Base-by-base conservation (phyloP, 2,888 invertebrate species). In the Sminthurinus aureus region DNA sequence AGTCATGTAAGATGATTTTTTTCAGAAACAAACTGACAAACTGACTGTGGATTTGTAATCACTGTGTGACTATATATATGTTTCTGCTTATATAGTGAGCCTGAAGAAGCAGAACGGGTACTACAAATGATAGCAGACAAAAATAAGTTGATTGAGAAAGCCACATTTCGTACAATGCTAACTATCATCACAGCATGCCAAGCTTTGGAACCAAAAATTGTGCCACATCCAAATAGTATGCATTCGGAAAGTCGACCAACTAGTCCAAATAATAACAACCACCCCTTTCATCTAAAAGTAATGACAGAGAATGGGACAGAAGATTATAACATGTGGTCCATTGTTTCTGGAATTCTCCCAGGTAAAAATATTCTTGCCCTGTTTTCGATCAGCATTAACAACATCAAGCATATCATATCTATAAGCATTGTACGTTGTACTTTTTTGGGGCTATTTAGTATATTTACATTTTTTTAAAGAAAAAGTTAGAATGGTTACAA, bases 1-100 rank as follows among this genome's bases (percentile, higher is more conserved):
- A 92, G 95, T 95, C 88, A 94, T 94, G 96, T 96, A 91, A 95
- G 96, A 52, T 0, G 18, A 13, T 20, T 24, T 22, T n/a, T 69
- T 38, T 1, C 38, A 38, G 6, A 38, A 1, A 38, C 6, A 38
- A 38, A n/a, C n/a, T n/a, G n/a, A n/a, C n/a, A n/a, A n/a, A n/a
- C n/a, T n/a, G n/a, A n/a, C n/a, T n/a, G n/a, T 38, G 6, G 38
- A 38, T 38, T 38, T 4, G 38, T 38, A 38, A 38, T 38, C n/a
- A n/a, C n/a, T 66, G 4, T 71, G 24, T 22, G 26, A 8, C 26
- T 13, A 24, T 26, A 38, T 75, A 51, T 11, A 18, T 75, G 1
- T n/a, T 38, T 0, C 38, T 38, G 1, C 38, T 38, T 50, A 50
- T 79, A 20, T 91, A 95, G 95, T 89, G 94, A 94, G 89, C 94